Conservation (phyloP, 2,113 vertebrate genomes). For the Heliornis fulica region DNA sequence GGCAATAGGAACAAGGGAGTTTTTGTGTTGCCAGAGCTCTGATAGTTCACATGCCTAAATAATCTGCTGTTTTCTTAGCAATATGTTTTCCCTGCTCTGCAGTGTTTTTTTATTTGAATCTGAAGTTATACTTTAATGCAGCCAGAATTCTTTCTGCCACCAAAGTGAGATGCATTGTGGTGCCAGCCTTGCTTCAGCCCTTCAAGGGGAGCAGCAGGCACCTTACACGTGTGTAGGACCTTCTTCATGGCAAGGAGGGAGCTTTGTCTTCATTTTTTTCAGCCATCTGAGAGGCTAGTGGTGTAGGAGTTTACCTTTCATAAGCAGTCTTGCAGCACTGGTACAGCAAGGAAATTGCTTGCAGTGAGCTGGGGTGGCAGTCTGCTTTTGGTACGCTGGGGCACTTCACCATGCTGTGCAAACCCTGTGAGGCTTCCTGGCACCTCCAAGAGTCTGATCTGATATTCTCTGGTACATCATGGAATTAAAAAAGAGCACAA, state of each 20-base stretch:
- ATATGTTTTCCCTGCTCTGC: background rate
- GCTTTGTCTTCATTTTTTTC: background rate
- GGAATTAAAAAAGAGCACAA: background rate
- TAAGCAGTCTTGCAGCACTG: background rate
- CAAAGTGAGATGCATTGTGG: background rate
- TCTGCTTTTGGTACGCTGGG: background rate
- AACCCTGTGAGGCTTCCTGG: background rate
- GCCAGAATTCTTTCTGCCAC: background rate
- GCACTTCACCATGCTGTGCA: background rate
- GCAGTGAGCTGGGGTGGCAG: background rate
- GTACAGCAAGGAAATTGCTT: too few species aligned
- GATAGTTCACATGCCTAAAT: background rate
- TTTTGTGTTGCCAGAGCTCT: slow-evolving; percentile 32
- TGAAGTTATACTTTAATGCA: background rate
- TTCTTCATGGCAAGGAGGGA: background rate
- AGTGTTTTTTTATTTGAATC: background rate
- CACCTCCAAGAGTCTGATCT: background rate
- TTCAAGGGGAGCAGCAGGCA: background rate
- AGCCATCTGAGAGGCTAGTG: background rate
- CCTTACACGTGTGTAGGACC: background rate
- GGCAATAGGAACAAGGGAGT: slow-evolving; percentile 40
- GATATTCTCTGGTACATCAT: background rate
- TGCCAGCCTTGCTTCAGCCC: background rate
- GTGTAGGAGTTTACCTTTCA: background rate
- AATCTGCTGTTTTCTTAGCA: background rate